phyloP scores from a whole-genome alignment of 2,113 vertebrate genomes.

The Capra hircus region DNA sequence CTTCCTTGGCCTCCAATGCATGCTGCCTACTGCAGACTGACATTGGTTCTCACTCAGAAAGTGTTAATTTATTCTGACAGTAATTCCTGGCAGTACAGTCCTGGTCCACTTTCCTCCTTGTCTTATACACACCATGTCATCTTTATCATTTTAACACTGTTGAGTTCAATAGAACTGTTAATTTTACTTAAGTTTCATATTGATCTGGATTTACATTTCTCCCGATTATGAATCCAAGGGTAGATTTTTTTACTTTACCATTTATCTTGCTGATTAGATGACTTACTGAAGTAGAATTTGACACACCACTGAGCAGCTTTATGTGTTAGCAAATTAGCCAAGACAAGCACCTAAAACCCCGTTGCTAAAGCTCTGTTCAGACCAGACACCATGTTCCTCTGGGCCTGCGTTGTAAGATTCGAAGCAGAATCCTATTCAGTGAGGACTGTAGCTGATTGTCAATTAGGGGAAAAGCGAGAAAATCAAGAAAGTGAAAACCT shows the following conservation, averaged over 20 bases:
- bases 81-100: not conserved
- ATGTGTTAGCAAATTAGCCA: constrained; percentile 37
- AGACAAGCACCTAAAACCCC: constrained; percentile 6
- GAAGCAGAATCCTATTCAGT: not conserved
- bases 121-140: not conserved
- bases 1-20: constrained; percentile 65
- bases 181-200: not conserved
- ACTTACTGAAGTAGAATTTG: not conserved
- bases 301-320: not conserved
- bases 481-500: constrained; percentile 60
- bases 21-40: constrained; percentile 41
- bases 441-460: constrained; percentile 17
- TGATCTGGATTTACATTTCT: not conserved
- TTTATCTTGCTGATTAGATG: not conserved
- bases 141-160: not conserved
- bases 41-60: constrained; percentile 42
- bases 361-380: not conserved
- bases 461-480: not conserved
- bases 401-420: not conserved
- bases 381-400: constrained; percentile 1
- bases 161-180: not conserved
- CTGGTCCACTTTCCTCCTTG: not conserved
- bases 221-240: not conserved
- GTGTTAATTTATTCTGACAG: not conserved
- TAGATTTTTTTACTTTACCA: not conserved